Percentiles rank a stretch among this genome's conserved stretches.
Conservation (phyloP, 2,797 vertebrate species). For the Bradypodion ventrale region DNA sequence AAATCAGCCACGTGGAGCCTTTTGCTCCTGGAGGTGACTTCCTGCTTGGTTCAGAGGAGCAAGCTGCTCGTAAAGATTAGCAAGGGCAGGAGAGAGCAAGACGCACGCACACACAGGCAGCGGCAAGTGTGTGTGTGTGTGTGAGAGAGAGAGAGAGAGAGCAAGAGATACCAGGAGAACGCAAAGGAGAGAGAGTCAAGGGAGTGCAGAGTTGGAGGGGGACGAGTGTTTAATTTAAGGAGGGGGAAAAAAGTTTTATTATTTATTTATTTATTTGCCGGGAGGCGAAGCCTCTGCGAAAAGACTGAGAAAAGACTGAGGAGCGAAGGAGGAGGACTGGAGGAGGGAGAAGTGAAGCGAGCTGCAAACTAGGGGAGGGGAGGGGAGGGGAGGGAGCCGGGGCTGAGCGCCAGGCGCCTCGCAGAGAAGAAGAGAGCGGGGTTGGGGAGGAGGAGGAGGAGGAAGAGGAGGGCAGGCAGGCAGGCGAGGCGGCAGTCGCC, state of each 20-base stretch:
- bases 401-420: slow-evolving; percentile 21
- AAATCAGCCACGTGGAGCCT: slow-evolving; percentile 74
- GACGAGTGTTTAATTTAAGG: not conserved
- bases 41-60: slow-evolving; percentile 63
- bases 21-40: slow-evolving; percentile 58
- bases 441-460: too few species aligned
- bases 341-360: slow-evolving; percentile 22
- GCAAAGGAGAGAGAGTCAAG: not conserved
- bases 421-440: not conserved
- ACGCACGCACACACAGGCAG: not conserved
- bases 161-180: too few species aligned
- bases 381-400: not conserved
- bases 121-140: too few species aligned
- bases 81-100: not conserved
- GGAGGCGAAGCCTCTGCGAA: too few species aligned
- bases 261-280: too few species aligned
- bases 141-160: too few species aligned
- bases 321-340: not conserved
- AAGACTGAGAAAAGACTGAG: not conserved
- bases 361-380: not conserved
- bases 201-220: too few species aligned
- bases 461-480: not conserved
- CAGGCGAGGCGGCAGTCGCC: not conserved
- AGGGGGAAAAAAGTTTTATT: not conserved
- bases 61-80: slow-evolving; percentile 13